Conservation (phyloP, 2,797 vertebrate genomes). For the Gymnocypris eckloni region DNA sequence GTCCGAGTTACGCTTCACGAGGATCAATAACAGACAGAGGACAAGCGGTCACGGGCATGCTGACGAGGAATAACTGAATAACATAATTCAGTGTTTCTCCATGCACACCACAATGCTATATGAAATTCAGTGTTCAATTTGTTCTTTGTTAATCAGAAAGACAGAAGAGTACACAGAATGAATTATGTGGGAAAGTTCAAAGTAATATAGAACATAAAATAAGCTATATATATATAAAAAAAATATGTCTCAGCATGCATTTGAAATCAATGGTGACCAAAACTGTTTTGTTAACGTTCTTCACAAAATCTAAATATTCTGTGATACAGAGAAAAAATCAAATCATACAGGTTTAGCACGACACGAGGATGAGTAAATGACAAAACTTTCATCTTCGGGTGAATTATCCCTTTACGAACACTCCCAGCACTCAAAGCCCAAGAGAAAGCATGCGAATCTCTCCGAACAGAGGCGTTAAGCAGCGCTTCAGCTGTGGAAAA, state of each 20-base stretch:
- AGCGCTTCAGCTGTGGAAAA: not conserved
- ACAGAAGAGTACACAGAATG: not conserved
- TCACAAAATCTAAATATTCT: not conserved
- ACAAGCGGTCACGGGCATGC: not conserved
- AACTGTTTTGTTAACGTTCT: not conserved
- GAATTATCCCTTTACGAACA: not conserved
- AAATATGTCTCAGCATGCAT: not conserved
- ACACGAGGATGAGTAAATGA: not conserved
- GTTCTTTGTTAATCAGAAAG: not conserved
- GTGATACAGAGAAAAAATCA: not conserved
- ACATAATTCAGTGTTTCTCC: not conserved
- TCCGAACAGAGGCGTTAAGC: not conserved
- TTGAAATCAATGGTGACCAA: not conserved
- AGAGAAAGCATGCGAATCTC: not conserved
- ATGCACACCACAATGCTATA: not conserved
- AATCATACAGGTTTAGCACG: not conserved
- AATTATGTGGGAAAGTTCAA: not conserved
- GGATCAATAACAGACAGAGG: slow-evolving; percentile 9
- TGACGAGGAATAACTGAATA: not conserved
- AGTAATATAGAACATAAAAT: not conserved
- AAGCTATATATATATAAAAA: not conserved
- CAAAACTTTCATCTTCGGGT: too few species aligned
- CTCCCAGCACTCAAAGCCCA: not conserved
- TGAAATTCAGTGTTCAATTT: not conserved
- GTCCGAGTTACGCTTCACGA: not conserved